These are phyloP conservation scores for Tupiocoris notatus DNA, from an alignment of 2,888 invertebrate genomes.

Conservation along the genomic window DNA sequence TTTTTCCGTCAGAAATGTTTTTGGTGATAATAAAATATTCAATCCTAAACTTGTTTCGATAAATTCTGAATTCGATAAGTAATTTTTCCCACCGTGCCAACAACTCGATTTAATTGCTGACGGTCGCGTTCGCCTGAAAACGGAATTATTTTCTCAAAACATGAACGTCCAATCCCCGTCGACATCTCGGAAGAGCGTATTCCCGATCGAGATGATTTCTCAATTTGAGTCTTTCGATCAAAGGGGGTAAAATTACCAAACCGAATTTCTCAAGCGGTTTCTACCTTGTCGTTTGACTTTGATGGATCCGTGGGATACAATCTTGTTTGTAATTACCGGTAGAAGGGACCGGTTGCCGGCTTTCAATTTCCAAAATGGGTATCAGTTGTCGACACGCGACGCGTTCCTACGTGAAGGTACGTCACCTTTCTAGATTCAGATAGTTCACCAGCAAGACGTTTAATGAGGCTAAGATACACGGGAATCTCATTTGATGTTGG, in stretches of 20 bases:
- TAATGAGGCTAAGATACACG: no score
- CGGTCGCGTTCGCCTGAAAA: no score
- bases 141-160: no score
- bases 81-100: no score
- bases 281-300: neutral
- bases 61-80: no score
- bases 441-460: neutral
- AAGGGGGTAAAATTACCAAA: neutral
- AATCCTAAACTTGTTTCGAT: no score
- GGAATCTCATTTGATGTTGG: neutral
- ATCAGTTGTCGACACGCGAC: neutral
- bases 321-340: neutral
- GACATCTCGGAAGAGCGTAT: no score
- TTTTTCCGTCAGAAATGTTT: no score
- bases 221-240: neutral
- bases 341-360: neutral
- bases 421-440: neutral
- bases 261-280: neutral
- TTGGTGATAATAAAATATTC: no score
- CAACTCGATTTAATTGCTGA: no score
- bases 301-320: neutral
- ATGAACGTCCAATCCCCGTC: no score
- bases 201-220: no score
- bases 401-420: neutral
- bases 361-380: neutral